phyloP scores from a whole-genome alignment of 2,888 invertebrate genomes.

The Hydroisotoma schaefferi region DNA sequence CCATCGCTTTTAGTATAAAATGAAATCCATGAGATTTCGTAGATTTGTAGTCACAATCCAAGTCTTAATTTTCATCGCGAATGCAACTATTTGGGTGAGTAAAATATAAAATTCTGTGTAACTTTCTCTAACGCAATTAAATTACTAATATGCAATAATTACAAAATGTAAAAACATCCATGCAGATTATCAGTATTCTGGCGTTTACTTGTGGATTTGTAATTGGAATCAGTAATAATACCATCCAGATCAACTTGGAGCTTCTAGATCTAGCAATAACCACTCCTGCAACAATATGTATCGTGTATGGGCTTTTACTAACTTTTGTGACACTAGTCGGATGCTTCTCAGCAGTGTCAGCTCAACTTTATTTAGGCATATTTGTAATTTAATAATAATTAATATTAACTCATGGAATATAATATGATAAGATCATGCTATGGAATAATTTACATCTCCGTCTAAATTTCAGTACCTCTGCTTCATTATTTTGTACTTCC shows the following conservation, averaged over 20 bases:
- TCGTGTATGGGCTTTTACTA: conserved; percentile 30
- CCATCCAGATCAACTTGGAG: conserved; percentile 21
- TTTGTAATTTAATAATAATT: conserved; percentile 6
- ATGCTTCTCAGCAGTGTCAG: conserved; percentile 32
- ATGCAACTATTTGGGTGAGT: conserved; percentile 19
- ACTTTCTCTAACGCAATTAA: no score
- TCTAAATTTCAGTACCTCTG: conserved; percentile 20
- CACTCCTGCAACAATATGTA: conserved; percentile 39
- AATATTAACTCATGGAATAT: not conserved
- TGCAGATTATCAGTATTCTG: conserved; percentile 24
- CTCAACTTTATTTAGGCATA: no score
- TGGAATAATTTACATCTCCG: not conserved
- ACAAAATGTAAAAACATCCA: no score
- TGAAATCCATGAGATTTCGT: no score
- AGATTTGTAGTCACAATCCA: conserved; percentile 13
- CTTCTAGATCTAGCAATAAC: conserved; percentile 21
- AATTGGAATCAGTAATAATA: conserved; percentile 28
- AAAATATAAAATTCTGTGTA: not conserved
- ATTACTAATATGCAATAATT: no score
- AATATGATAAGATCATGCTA: not conserved
- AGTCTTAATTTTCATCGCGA: conserved; percentile 11
- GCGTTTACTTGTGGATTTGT: conserved; percentile 31
- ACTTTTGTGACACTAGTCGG: conserved; percentile 27
- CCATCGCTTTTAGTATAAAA: not conserved
- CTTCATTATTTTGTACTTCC: conserved; percentile 17